Evolutionary conservation across 2,797 vertebrate genomes (phyloP), one percentile per base, ranked within the genome.

Genomic region (Microctenopoma lineatum): DNA sequence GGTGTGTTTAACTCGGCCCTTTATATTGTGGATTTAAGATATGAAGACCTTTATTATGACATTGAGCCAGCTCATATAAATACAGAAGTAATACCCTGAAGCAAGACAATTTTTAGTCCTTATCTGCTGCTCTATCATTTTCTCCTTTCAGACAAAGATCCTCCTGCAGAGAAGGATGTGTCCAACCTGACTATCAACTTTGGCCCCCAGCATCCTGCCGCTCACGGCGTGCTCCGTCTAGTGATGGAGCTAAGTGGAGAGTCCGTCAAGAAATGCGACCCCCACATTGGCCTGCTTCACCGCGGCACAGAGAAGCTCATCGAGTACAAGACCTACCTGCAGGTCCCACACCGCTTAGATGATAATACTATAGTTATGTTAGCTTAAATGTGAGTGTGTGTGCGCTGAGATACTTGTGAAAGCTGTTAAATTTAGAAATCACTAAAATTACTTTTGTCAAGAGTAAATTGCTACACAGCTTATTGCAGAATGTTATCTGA

Each of bases 221-320:
- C 97, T 1, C 97, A 99, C 0, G 97, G 97, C 0, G 97, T 98
- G 12, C 89, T 98, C 59, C 93, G 97, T 0, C 90, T 99, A 0
- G 97, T 98, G 64, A 34, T 99, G 95, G 97, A 98, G 88, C 91
- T 99, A 61, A 98, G 96, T 0, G 97, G 97, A 4, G 97, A 98
- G 92, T 95, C 95, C 0, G 96, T 98, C 59, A 96, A 95, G 67
- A 96, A 94, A 27, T 99, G 97, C 0, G 97, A 98, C 89, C 97
- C 97, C 0, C 97, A 99, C 65, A 88, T 98, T 0, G 97, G 97
- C 7, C 93, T 99, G 52, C 92, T 99, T 57, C 97, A 99, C 83
- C 95, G 97, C 0, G 97, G 96, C 90, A 98, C 97, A 0, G 97
- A 99, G 87, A 98, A 99, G 29, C 96, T 98, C 53, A 98, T 99